Percentiles rank a stretch among this genome's conserved stretches.
phyloP scores from a whole-genome alignment of 2,888 invertebrate genomes.

The Phengaris arion region DNA sequence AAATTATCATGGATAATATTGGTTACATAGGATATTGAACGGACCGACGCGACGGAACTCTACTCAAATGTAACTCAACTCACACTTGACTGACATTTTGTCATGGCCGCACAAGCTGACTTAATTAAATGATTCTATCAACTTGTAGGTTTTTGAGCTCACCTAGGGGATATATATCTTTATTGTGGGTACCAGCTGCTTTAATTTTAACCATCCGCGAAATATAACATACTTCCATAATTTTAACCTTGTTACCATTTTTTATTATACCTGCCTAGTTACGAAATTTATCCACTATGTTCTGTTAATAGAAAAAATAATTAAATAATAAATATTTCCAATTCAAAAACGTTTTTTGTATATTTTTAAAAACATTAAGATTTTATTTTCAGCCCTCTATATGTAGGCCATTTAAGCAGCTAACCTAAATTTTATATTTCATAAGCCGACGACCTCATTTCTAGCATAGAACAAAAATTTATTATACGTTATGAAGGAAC shows the following conservation, averaged over 20 bases:
- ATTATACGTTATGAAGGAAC: conserved; percentile 13
- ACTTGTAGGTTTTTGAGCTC: neutral
- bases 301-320: too few relatives aligned
- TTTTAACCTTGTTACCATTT: neutral
- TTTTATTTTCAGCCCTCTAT: too few relatives aligned
- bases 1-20: too few relatives aligned
- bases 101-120: conserved; percentile 12
- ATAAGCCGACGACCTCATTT: neutral
- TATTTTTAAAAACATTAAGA: too few relatives aligned
- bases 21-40: neutral
- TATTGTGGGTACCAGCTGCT: neutral
- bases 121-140: neutral
- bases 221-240: neutral
- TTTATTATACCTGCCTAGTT: too few relatives aligned
- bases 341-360: too few relatives aligned
- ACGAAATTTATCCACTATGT: too few relatives aligned
- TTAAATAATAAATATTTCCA: too few relatives aligned
- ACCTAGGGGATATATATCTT: neutral
- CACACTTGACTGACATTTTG: neutral
- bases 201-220: too few relatives aligned
- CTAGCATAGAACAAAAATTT: neutral
- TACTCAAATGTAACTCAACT: neutral
- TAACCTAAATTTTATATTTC: neutral
- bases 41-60: neutral
- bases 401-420: too few relatives aligned